Evolutionary conservation across 1,140 invertebrate species (phyloP), one percentile per base, ranked within the genome.

Genomic region (Trypoxylus dichotomus): DNA sequence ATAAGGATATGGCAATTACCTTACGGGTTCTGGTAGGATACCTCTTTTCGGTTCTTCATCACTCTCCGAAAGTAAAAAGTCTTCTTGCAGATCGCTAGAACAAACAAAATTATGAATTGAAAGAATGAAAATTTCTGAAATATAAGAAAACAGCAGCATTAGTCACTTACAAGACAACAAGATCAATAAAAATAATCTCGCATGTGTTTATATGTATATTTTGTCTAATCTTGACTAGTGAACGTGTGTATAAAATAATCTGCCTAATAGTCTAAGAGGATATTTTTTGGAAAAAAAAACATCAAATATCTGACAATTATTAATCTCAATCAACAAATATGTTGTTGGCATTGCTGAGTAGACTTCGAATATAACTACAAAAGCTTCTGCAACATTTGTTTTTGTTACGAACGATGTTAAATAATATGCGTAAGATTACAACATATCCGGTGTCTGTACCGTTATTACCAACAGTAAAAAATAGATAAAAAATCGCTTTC

Each of bases 31-130:
- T 24, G 74, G 74, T 19, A 3, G 74, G 11, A 75, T 43, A n/a
- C 27, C 74, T 32, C 74, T 43, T 29, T 54, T 75, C 24, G 25
- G 74, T 21, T 75, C 74, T 73, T 91, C 89, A 76, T 90, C 91
- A 77, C 91, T 91, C 76, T 89, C 89, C 7, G 91, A 92, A 24
- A 92, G 81, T 47, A 88, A 88, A 76, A 92, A 82, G 83, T 92
- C 91, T 81, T 88, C 86, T 78, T 87, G 88, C 76, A 92, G 83
- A 80, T 89, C 86, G 10, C 90, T 91, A 88, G 87, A 42, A 29
- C 24, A 25, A 68, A 78, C 77, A 37, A 19, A 42, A 74, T 6
- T 37, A 74, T 25, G 19, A 37, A 72, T 43, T 25, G 32, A n/a
- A n/a, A n/a, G n/a, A n/a, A n/a, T n/a, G n/a, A n/a, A n/a, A n/a